Base-by-base conservation (phyloP, 2,113 vertebrate species). In the Promerops cafer region DNA sequence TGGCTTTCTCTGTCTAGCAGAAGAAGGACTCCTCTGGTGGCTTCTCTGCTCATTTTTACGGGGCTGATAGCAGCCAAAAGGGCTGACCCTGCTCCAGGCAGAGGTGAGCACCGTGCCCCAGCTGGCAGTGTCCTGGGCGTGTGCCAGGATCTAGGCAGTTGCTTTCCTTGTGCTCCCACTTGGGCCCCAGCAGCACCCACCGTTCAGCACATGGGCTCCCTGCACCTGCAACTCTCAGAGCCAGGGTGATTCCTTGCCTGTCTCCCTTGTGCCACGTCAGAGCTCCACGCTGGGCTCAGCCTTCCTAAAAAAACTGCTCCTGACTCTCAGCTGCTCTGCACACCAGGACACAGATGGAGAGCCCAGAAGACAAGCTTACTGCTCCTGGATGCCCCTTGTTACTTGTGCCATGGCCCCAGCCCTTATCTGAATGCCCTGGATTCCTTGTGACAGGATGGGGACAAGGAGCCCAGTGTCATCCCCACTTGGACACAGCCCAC, bases 391-490 rank as follows among this genome's bases (percentile, higher is more conserved):
- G n/a, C 4, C 37, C 42, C 39, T 23, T 50, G 21, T 52, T 28
- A 24, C 14, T 49, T 26, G 47, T 71, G 60, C 53, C 53, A 20
- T 2, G 5, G 16, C 12, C 33, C 13, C 56, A 78, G 42, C 31
- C 64, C 60, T 27, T 10, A 19, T 2, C 57, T 7, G 0, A n/a
- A 23, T 2, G 11, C 31, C 44, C 33, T 5, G 3, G 1, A 4
- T 5, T 6, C 40, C 52, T 8, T 8, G 33, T n/a, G 69, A 16
- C 9, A 2, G 7, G n/a, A 18, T 4, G 16, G 65, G 30, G n/a
- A 70, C 26, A 10, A 18, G 28, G 13, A 60, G 42, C 59, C 64
- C 16, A 7, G 59, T 1, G 13, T 44, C 9, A 33, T 2, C 42
- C 39, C 39, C 26, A 42, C 9, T 76, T 18, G 53, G 39, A 15